Base-by-base conservation (phyloP, 2,113 vertebrate genomes). In the Phalacrocorax pelagicus region DNA sequence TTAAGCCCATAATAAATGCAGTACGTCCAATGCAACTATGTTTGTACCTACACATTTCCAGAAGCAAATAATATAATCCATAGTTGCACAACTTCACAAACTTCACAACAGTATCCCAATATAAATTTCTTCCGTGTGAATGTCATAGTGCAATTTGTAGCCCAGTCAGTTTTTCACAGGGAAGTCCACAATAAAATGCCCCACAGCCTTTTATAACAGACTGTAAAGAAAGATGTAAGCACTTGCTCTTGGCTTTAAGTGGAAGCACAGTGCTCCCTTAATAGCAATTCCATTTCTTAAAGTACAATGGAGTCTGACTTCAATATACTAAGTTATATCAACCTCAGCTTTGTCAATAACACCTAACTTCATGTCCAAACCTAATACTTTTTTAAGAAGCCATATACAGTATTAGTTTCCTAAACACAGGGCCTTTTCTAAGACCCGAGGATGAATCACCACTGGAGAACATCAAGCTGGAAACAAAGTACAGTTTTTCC, bases 131-230 rank as follows among this genome's bases (percentile, higher is more conserved):
- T 55, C 29, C 72, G 19, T 21, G 10, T 57, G 52, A 81, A 78
- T 44, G 16, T 30, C 75, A 66, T 7, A 46, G 15, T n/a, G n/a
- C 66, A 61, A 65, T 62, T 80, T 91, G 44, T 66, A 87, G 42
- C 19, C 51, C 51, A 29, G 54, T 54, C 79, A 66, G 58, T 54
- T 93, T 90, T 81, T 67, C 79, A 71, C 32, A 83, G 51, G 58
- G 58, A n/a, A 63, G 55, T 34, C 23, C 79, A 83, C 42, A 54
- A 88, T 81, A 83, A 95, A 94, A 95, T 66, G 66, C 59, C 38
- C 79, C 79, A 77, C 17, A 81, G 70, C 44, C 67, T 91, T 96
- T 90, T 67, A 54, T 23, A 83, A 40, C 2, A 59, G 73, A 78
- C 30, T 58, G 38, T 59, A 92, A 92, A 94, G 85, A 73, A 74